Conservation (phyloP, 2,113 vertebrate genomes). For the Petrocephalus microphthalmus region DNA sequence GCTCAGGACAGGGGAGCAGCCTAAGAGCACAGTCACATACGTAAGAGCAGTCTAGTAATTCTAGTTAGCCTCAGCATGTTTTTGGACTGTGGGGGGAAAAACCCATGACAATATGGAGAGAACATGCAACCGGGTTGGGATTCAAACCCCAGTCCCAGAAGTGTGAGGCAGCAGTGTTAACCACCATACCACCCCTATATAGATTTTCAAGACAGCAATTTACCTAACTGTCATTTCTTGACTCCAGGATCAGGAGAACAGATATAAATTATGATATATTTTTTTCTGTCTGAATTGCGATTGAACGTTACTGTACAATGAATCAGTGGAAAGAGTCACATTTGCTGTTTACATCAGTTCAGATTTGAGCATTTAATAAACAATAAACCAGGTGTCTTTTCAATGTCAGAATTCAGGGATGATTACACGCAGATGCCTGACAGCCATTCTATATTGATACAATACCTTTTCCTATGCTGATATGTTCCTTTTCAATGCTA, state of each 20-base stretch:
- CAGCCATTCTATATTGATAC: not conserved
- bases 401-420: not conserved
- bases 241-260: not conserved
- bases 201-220: no score
- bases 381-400: not conserved
- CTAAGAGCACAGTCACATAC: no score
- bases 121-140: no score
- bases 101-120: no score
- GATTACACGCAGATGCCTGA: not conserved
- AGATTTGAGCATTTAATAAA: not conserved
- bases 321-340: not conserved
- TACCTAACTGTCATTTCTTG: not conserved
- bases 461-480: not conserved
- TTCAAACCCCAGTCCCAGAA: no score
- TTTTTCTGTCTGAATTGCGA: not conserved
- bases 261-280: not conserved
- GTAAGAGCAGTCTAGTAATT: no score
- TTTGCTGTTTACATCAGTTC: not conserved
- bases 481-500: not conserved
- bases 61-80: no score
- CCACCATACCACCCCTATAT: no score
- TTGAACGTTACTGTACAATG: not conserved
- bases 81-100: no score
- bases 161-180: no score
- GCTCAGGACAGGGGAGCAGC: no score